Evolutionary conservation across 1,140 invertebrate species (phyloP).

Genomic region (Meteorus sp.): DNA sequence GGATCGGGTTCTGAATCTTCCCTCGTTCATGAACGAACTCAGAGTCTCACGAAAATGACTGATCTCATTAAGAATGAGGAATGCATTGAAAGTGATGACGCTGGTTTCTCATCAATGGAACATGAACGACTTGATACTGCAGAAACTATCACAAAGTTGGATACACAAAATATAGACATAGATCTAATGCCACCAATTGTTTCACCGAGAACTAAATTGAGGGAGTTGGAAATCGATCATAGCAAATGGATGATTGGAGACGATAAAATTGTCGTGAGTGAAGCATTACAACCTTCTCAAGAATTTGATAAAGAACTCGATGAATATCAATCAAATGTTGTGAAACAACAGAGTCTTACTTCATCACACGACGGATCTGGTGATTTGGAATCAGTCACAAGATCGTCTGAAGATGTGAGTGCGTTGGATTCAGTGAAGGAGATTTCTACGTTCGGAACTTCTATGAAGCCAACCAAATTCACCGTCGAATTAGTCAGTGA

Average conservation of each 20-base stretch:
- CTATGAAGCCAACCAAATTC: slow-evolving; percentile 40
- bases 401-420: slow-evolving; percentile 38
- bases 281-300: slow-evolving; percentile 49
- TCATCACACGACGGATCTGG: slow-evolving; percentile 32
- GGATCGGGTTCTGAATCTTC: slow-evolving; percentile 47
- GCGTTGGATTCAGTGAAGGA: slow-evolving; percentile 36
- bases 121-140: slow-evolving; percentile 15
- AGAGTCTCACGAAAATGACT: not conserved
- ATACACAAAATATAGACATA: slow-evolving; percentile 23
- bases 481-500: slow-evolving; percentile 44
- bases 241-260: slow-evolving; percentile 56
- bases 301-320: slow-evolving; percentile 54
- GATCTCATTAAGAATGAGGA: not conserved
- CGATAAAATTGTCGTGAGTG: slow-evolving; percentile 54
- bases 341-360: slow-evolving; percentile 26
- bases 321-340: slow-evolving; percentile 43
- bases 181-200: slow-evolving; percentile 27
- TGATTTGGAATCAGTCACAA: slow-evolving; percentile 33
- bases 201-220: slow-evolving; percentile 29
- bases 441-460: not conserved
- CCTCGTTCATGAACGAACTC: slow-evolving; percentile 35
- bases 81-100: slow-evolving; percentile 21
- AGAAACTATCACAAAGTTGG: slow-evolving; percentile 12
- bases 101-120: slow-evolving; percentile 24
- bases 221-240: slow-evolving; percentile 51